Conservation (phyloP, 2,113 vertebrate genomes). For the Protobothrops mucrosquamatus region DNA sequence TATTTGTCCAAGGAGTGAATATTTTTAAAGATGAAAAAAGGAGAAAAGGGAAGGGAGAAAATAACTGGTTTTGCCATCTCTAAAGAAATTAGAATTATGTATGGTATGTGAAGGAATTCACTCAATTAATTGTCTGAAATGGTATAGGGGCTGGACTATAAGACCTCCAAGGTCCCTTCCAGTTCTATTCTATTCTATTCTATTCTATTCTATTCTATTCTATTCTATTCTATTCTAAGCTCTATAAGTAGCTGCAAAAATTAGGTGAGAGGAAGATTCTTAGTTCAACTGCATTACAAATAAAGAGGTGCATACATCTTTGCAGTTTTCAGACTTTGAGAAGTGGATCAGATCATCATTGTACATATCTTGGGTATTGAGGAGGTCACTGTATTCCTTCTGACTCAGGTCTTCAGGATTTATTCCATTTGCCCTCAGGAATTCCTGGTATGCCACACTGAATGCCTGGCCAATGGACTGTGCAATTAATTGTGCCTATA, state of each 20-base stretch:
- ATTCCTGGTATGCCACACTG: constrained; percentile 97
- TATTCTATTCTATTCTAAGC: neutral
- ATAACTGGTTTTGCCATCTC: neutral
- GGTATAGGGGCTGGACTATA: too few relatives aligned
- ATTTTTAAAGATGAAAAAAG: neutral
- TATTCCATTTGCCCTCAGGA: constrained; percentile 92
- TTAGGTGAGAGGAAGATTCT: neutral
- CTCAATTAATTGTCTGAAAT: neutral
- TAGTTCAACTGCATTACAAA: neutral
- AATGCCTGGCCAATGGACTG: constrained; percentile 97
- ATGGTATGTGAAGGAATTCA: neutral
- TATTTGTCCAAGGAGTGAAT: neutral
- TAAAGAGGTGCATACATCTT: constrained; percentile 79
- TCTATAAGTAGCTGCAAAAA: constrained; percentile 27
- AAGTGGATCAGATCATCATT: constrained; percentile 97
- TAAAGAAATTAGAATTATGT: neutral
- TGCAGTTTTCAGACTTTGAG: constrained; percentile 98
- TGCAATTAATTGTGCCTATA: constrained; percentile 91
- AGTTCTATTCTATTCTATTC: too few relatives aligned
- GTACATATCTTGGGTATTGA: constrained; percentile 98
- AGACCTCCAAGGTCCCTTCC: too few relatives aligned
- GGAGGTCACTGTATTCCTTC: constrained; percentile 94
- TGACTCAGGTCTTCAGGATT: constrained; percentile 96
- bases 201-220: too few relatives aligned
- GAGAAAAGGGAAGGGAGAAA: neutral